These are phyloP conservation scores for Coenobita brevimanus DNA, from an alignment of 1,140 invertebrate species.

Conservation along the genomic window DNA sequence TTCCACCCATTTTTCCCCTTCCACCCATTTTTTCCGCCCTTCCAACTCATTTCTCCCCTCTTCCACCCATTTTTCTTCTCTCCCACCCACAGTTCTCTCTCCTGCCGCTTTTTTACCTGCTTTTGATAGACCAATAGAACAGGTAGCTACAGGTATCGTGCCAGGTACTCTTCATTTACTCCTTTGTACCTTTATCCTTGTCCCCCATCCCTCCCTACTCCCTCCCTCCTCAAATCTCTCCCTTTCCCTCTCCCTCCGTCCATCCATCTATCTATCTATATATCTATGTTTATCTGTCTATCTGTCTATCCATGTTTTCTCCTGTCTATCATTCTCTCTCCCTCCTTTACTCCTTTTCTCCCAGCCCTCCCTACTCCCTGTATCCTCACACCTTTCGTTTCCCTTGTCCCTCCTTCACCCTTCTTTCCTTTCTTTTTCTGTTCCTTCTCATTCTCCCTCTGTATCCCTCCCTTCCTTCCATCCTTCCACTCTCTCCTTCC, in stretches of 20 bases:
- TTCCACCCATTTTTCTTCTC: neutral
- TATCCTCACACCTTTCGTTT: neutral
- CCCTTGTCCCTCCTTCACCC: neutral
- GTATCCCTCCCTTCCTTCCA: neutral
- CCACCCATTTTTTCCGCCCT: neutral
- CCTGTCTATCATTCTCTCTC: constrained; percentile 10
- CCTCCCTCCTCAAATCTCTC: neutral
- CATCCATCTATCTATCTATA: neutral
- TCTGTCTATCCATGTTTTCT: constrained; percentile 1
- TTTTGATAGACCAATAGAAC: too few species aligned
- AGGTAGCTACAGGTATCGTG: too few species aligned
- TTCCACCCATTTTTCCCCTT: neutral
- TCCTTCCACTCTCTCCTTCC: neutral
- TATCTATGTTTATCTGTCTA: neutral
- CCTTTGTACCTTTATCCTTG: neutral
- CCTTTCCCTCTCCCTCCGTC: neutral
- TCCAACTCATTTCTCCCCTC: neutral
- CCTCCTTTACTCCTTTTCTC: neutral
- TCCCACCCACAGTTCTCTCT: too few species aligned
- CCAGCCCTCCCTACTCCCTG: neutral
- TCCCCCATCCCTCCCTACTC: neutral
- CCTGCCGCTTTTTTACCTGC: too few species aligned
- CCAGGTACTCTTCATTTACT: neutral
- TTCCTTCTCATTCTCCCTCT: neutral
- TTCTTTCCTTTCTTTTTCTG: neutral